phyloP scores from a whole-genome alignment of 2,888 invertebrate species.

The Drosophila longiperda region DNA sequence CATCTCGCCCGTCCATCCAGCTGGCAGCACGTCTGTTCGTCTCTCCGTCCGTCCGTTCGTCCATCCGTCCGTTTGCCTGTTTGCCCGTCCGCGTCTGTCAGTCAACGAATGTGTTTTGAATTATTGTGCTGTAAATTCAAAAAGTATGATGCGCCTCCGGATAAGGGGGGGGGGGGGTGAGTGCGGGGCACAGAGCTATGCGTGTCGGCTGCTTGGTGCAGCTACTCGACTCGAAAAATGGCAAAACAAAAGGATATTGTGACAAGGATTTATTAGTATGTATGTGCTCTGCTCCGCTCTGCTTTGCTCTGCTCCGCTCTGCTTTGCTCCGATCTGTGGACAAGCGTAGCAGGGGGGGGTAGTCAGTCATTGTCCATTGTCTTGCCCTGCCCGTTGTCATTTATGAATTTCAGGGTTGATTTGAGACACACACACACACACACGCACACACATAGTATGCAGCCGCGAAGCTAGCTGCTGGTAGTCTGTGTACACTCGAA shows the following conservation, averaged over 20 bases:
- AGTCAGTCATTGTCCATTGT: slow-evolving; percentile 55
- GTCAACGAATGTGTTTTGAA: slow-evolving; percentile 79
- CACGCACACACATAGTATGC: background rate
- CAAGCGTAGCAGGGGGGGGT: slow-evolving; percentile 23
- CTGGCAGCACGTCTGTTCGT: background rate
- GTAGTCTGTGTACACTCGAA: slow-evolving; percentile 3
- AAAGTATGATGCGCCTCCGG: slow-evolving; percentile 63
- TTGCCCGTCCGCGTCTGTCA: slow-evolving; percentile 47
- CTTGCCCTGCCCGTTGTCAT: slow-evolving; percentile 49
- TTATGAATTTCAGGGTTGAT: slow-evolving; percentile 69
- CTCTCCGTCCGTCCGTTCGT: background rate
- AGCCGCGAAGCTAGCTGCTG: background rate
- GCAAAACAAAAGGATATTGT: slow-evolving; percentile 79
- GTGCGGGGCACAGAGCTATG: background rate
- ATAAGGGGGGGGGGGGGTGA: background rate
- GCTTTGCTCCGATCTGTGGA: slow-evolving; percentile 1
- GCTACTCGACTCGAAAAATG: slow-evolving; percentile 59
- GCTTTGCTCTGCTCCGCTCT: background rate
- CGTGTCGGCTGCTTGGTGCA: slow-evolving; percentile 21
- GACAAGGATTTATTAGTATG: slow-evolving; percentile 77
- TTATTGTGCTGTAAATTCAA: slow-evolving; percentile 79
- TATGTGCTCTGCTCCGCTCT: slow-evolving; percentile 15
- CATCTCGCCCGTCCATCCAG: background rate
- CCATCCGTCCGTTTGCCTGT: background rate
- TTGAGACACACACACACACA: slow-evolving; percentile 32